phyloP scores from a whole-genome alignment of 2,113 vertebrate genomes.

The Cervus canadensis region DNA sequence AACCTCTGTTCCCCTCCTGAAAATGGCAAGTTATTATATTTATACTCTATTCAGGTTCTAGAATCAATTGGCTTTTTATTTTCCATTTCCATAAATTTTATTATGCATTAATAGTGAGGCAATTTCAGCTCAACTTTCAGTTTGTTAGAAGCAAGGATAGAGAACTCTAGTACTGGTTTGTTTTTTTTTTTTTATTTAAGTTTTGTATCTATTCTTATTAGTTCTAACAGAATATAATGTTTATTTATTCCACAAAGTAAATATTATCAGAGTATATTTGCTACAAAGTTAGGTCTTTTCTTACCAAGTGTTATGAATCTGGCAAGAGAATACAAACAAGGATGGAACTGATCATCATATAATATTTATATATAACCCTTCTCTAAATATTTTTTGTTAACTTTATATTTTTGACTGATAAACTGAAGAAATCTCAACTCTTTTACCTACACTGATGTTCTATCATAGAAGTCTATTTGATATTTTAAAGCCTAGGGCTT shows the following conservation, averaged over 20 bases:
- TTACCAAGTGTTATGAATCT: slow-evolving; percentile 76
- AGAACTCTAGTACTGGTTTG: slow-evolving; percentile 65
- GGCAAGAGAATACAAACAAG: slow-evolving; percentile 77
- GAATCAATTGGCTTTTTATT: slow-evolving; percentile 79
- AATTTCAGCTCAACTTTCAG: slow-evolving; percentile 77
- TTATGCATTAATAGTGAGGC: slow-evolving; percentile 69
- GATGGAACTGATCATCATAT: slow-evolving; percentile 67
- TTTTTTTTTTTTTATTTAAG: slow-evolving; percentile 76
- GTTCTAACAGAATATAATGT: slow-evolving; percentile 80
- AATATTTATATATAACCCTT: slow-evolving; percentile 50
- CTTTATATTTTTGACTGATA: slow-evolving; percentile 71
- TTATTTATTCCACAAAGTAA: slow-evolving; percentile 83
- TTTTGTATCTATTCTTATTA: slow-evolving; percentile 80
- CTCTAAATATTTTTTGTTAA: slow-evolving; percentile 68
- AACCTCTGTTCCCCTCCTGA: slow-evolving; percentile 58
- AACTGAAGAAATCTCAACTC: slow-evolving; percentile 62
- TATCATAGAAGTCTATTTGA: slow-evolving; percentile 52
- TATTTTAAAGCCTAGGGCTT: slow-evolving; percentile 52
- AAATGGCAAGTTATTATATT: slow-evolving; percentile 75
- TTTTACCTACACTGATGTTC: slow-evolving; percentile 44
- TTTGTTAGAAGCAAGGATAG: slow-evolving; percentile 77
- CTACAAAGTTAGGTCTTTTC: slow-evolving; percentile 78
- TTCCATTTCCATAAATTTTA: slow-evolving; percentile 79
- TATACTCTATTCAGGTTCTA: slow-evolving; percentile 76
- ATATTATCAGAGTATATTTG: slow-evolving; percentile 80